Base-by-base conservation (phyloP, 2,888 invertebrate species). In the Temnothorax rugatulus region DNA sequence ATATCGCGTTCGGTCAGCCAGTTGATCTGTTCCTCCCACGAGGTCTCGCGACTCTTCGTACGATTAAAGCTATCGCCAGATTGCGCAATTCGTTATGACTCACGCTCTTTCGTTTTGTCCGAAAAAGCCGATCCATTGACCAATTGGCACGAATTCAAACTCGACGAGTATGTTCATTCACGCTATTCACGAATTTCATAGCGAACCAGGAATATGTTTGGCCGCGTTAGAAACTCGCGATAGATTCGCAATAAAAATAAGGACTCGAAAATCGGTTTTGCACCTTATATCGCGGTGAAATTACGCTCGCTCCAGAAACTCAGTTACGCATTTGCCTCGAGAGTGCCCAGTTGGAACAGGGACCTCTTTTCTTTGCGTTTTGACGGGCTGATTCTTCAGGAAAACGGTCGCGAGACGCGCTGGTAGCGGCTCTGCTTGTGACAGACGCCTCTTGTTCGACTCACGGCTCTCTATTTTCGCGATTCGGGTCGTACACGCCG, bases 261-360 rank as follows among this genome's bases (percentile, higher is more conserved):
- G n/a, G 8, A 50, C 11, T 15, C 25, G 21, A 73, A 85, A 87
- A 89, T 86, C 79, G 85, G 83, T 34, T 75, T 87, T 82, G 29
- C 13, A 82, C 61, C 61, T 89, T 87, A 87, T 74, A 68, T 74
- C 66, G 66, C 38, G 25, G 13, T 29, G 75, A 68, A 83, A 86
- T 89, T 77, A 87, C 83, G 61, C 50, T 57, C 69, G 88, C 21
- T 86, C 88, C 81, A 83, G 84, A 88, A 79, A 88, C 86, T 84
- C n/a, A 79, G 71, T 89, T 86, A 66, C 41, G 50, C 59, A 57
- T 57, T 61, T 29, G 52, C 50, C 41, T 69, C 61, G 64, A 21
- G 77, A 84, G 79, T 71, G 69, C 59, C 25, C 34, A 29, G 2
- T 44, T 18, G 21, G 52, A 29, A 18, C 63, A 18, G 25, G 15